Base-by-base conservation (phyloP, 2,113 vertebrate species). In the Saguinus midas region DNA sequence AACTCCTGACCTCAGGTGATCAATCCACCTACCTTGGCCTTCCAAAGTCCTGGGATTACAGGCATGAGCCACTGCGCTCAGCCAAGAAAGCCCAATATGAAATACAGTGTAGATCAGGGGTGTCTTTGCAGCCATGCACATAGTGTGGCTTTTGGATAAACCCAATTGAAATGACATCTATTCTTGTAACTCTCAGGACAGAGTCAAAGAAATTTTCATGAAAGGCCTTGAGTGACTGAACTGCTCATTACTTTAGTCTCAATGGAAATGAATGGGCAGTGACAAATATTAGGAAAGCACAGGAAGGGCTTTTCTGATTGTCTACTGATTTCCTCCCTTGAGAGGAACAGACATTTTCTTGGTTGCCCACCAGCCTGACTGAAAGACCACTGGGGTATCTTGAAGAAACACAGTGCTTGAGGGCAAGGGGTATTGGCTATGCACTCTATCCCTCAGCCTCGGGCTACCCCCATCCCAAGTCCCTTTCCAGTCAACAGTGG, bases 181-280 rank as follows among this genome's bases (percentile, higher is more conserved):
- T 66, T 92, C 91, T 25, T 93, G 9, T 9, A 14, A 29, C 82
- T 76, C 58, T 57, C 37, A 40, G 35, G n/a, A 6, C 52, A 52
- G 70, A 12, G 4, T 72, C 52, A 78, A 57, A 94, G 40, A 91
- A 20, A 78, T 25, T 61, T 92, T 92, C 58, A 50, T 64, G 61
- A 78, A 91, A 89, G 21, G 32, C n/a, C 72, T 25, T 87, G 32
- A 97, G 73, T 94, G 64, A 94, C 61, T 52, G 16, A 89, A 93
- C 21, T 89, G 32, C 25, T 93, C 21, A 29, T 57, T 6, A 21
- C 25, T 27, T 88, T 86, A 29, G 18, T 80, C n/a, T 40, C 45
- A 68, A 2, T 29, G 8, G 78, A 85, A 27, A 90, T 3, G 21
- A 84, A 76, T 32, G 45, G 52, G 27, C 81, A 64, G 50, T 61